These are phyloP conservation scores for Oasisia sp. DNA, from an alignment of 2,888 invertebrate genomes.

Conservation along the genomic window DNA sequence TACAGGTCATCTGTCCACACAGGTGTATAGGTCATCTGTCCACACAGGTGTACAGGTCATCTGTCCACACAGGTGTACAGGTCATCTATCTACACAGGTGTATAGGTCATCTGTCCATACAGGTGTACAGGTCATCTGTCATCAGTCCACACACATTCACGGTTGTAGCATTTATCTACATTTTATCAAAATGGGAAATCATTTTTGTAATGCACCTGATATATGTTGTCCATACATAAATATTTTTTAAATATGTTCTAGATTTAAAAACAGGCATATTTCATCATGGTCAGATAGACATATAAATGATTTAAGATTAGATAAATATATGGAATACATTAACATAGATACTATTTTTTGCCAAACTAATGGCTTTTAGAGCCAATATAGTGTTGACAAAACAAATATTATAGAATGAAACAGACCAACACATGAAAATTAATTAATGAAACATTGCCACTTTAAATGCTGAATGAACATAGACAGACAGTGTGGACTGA, in stretches of 20 bases:
- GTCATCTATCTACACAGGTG: background rate
- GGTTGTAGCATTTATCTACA: no score
- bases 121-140: background rate
- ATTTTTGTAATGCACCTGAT: no score
- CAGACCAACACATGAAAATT: background rate
- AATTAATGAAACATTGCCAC: background rate
- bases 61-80: background rate
- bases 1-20: background rate
- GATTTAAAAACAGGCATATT: no score
- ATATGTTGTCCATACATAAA: no score
- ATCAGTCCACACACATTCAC: no score
- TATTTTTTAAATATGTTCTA: no score
- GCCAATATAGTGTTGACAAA: background rate
- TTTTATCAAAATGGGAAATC: no score
- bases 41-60: background rate
- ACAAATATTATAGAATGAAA: background rate
- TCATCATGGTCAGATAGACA: no score
- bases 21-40: background rate
- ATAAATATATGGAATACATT: no score
- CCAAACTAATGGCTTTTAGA: slow-evolving; percentile 8
- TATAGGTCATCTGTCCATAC: background rate
- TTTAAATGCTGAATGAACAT: background rate
- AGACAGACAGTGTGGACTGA: background rate
- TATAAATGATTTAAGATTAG: no score
- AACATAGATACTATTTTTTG: background rate